phyloP scores from a whole-genome alignment of 2,797 vertebrate species.

The Limosa lapponica region DNA sequence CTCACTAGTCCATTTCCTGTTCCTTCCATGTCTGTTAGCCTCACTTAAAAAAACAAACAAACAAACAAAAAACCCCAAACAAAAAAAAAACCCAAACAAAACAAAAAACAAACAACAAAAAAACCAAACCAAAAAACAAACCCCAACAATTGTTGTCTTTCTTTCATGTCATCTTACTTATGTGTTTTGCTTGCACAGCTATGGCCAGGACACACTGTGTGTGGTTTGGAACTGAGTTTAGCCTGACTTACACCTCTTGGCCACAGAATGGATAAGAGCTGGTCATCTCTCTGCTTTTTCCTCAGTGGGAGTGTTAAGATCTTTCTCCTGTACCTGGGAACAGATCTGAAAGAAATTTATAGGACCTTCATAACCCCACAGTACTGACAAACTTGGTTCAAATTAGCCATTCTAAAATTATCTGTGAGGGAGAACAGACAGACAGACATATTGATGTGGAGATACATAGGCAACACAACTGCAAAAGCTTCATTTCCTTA shows the following conservation, averaged over 20 bases:
- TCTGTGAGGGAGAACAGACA: neutral
- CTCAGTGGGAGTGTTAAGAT: neutral
- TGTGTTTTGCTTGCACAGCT: neutral
- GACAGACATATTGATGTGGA: neutral
- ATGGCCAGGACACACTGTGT: neutral
- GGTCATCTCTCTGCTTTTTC: neutral
- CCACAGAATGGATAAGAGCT: neutral
- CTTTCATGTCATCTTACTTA: neutral
- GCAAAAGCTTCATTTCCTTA: neutral
- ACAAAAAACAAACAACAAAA: too few species aligned
- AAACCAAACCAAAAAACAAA: too few species aligned
- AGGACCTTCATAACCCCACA: neutral
- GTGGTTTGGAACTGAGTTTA: neutral
- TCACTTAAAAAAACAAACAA: neutral
- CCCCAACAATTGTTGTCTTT: neutral
- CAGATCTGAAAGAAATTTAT: neutral
- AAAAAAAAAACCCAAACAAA: too few species aligned
- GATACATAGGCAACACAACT: neutral
- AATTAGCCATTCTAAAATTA: neutral
- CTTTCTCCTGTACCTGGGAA: neutral
- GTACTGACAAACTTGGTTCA: neutral
- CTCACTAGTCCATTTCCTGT: neutral
- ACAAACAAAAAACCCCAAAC: too few species aligned
- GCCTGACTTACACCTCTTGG: fast-evolving
- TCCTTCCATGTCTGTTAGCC: neutral